Base-by-base conservation (phyloP, 2,888 invertebrate genomes). In the Drosophila rubida region DNA sequence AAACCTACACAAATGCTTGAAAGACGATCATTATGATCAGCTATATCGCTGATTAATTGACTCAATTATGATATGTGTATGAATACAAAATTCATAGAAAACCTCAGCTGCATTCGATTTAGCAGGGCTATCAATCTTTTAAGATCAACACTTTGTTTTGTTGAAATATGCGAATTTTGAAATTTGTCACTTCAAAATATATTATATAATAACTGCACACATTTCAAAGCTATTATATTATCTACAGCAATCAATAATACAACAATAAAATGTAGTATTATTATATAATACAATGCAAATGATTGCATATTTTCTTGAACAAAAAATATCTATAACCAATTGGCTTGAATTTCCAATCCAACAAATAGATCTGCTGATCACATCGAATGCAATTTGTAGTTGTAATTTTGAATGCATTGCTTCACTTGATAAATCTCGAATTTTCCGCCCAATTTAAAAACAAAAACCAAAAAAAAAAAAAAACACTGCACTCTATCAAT, bases 401-500 rank as follows among this genome's bases (percentile, higher is more conserved):
- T 19, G 2, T 19, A 27, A 27, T 32, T n/a, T 32, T n/a, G 7
- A 27, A 7, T 7, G 8, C 13, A 44, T 44, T 44, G 22, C 44
- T 8, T 44, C 46, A 46, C 16, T 30, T 11, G 4, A 32, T 5
- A 11, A 23, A 39, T 7, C 37, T 25, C 4, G 25, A 14, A n/a
- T n/a, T 27, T 39, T 25, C 6, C 25, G 25, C 7, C 25, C 25
- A 25, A 25, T 25, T 22, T 13, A 32, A 4, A 14, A n/a, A 22
- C 23, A 23, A 1, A 16, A 13, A n/a, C 2, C 3, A 2, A 19
- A 13, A 35, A 35, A 19, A 13, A 35, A 35, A 23, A 16, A 11
- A 16, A 2, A 22, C 50, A 39, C 50, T 25, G 41, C n/a, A 25
- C 27, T 41, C 19, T 51, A 27, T 37, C 35, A 37, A 27, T 37